Base-by-base conservation (phyloP, 2,888 invertebrate species). In the Epirrhoe tristata region DNA sequence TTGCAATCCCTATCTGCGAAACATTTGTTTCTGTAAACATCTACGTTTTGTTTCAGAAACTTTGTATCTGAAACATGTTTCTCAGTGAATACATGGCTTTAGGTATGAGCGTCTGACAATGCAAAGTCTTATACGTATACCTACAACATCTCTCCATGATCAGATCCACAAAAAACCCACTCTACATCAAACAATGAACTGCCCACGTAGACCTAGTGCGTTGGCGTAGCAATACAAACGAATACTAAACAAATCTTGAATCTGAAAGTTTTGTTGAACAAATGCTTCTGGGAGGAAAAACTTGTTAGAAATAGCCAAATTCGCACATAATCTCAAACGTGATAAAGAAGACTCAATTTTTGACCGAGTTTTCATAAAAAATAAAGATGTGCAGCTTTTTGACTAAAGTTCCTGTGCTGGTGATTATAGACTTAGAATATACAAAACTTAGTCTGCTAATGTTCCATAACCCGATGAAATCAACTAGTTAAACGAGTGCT, bases 401-500 rank as follows among this genome's bases (percentile, higher is more conserved):
- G 34, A 34, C 3, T 24, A 24, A 24, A 3, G 34, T 43, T 12
- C 12, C 12, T 43, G 39, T 10, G 12, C 39, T 8, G 36, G 2
- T 36, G 10, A 43, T 12, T 8, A 0, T 0, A 12, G 39, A 12
- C 24, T 43, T 39, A 39, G 10, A 43, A 5, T 12, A 43, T 12
- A 1, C 12, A 12, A 12, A 12, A 43, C 12, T 12, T 12, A 10
- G 12, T 12, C 2, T 3, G 12, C 39, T 43, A 10, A 10, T 4
- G 6, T 34, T 39, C 3, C 8, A 10, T 39, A 10, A 5, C 7
- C 7, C 7, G 3, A 39, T 10, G 39, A 39, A 36, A 43, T 16
- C 5, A 14, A 14, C 5, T 48, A 16, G 79, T 43, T 83, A 82
- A 85, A 80, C 78, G 74, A 76, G 71, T 82, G 74, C 81, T 81